phyloP scores from a whole-genome alignment of 2,113 vertebrate genomes.

The Saccopteryx leptura region DNA sequence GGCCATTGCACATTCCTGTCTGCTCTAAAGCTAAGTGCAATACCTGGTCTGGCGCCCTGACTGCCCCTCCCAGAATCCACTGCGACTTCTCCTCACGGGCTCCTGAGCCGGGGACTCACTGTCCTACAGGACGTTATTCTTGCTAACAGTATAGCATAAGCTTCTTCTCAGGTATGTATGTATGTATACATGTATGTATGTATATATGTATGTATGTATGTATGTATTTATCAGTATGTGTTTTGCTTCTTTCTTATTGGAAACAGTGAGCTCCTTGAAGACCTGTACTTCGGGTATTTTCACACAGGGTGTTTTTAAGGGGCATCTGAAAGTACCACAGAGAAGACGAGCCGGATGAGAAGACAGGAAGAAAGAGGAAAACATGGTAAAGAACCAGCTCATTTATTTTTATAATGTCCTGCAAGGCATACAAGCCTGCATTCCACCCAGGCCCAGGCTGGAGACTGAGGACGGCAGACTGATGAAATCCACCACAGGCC shows the following conservation, averaged over 20 bases:
- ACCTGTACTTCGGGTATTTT: not conserved
- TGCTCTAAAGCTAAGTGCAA: not conserved
- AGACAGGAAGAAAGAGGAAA: not conserved
- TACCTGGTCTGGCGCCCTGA: too few relatives aligned
- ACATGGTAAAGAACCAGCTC: not conserved
- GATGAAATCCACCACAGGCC: not conserved
- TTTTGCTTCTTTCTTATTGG: not conserved
- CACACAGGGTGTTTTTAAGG: not conserved
- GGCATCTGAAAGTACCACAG: not conserved
- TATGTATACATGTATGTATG: too few relatives aligned
- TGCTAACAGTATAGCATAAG: not conserved
- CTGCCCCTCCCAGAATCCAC: not conserved
- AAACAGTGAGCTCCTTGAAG: not conserved
- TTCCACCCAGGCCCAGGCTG: not conserved
- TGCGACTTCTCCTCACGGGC: accelerated
- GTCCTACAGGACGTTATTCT: not conserved
- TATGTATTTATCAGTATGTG: too few relatives aligned
- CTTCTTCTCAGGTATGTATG: not conserved
- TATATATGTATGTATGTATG: too few relatives aligned
- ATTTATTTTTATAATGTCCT: not conserved
- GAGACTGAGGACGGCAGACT: not conserved
- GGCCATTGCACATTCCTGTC: not conserved
- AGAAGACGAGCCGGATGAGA: not conserved
- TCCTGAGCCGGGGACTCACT: not conserved
- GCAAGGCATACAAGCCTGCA: not conserved